Base-by-base conservation (phyloP, 2,888 invertebrate species). In the Leucophenga maculata region DNA sequence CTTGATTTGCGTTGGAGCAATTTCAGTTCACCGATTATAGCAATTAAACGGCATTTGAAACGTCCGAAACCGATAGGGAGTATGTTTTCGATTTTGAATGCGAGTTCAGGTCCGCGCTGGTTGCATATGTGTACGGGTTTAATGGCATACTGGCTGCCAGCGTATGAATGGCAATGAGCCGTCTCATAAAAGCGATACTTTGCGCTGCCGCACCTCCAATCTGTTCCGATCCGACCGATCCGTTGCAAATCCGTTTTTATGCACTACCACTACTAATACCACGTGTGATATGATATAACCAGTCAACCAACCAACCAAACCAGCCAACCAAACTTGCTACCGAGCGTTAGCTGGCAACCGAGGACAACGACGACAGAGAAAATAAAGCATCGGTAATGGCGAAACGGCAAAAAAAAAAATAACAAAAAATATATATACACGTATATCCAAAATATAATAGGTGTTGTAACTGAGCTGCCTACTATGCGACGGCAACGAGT, bases 391-490 rank as follows among this genome's bases (percentile, higher is more conserved):
- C 48, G 62, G 16, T 18, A n/a, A 50, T 18, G 18, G 18, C 50
- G n/a, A 16, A 50, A 50, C n/a, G n/a, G n/a, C 18, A 50, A 14
- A 50, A 50, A 50, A 16, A 50, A 50, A 50, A 50, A 50, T 13
- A 50, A 18, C 6, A 50, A 64, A 83, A 83, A 83, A 83, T 83
- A 80, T 80, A 82, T 75, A 72, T 46, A 46, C 22, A 64, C n/a
- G n/a, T n/a, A 60, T 46, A 18, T 64, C 62, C 32, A 22, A 39
- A 64, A 64, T 64, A 64, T 84, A 84, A 86, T 86, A 22, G 84
- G 83, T 80, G 81, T 82, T 83, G 86, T 85, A 85, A 85, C 85
- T 85, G 83, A 83, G 86, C 79, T 84, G 78, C 77, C 85, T 78
- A 83, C 85, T 83, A 82, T 71, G 78, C 84, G 66, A 50, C 50